Evolutionary conservation across 2,888 invertebrate genomes (phyloP), one percentile per base, ranked within the genome.

Genomic region (Melanostoma scalare): DNA sequence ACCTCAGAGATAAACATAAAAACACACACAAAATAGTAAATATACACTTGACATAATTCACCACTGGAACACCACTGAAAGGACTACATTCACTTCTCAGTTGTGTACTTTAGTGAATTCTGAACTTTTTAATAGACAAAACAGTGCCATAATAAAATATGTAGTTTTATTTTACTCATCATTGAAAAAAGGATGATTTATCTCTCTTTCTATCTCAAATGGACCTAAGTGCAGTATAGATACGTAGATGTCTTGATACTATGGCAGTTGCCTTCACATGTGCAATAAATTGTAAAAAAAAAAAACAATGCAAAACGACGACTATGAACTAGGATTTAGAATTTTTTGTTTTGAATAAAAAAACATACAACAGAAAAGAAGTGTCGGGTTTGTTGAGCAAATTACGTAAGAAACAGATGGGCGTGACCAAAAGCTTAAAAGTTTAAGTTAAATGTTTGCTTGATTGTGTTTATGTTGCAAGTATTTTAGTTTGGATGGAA

Each of bases 401-500:
- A 9, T 33, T 38, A 9, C 8, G n/a, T 20, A 35, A 58, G 38
- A 69, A 56, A 2, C 40, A 55, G 74, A 78, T 84, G 84, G 74
- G 84, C 78, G 84, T 84, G 84, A 84, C 84, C 84, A 84, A 78
- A 75, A 84, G 77, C 78, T 78, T 84, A 71, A 42, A 46, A 58
- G 52, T 73, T 44, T 78, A 75, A 84, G 84, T 78, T 65, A 52
- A 20, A 52, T 48, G 58, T 78, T 82, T 78, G 84, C 84, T 84
- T 84, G 63, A 35, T 58, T 61, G n/a, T 71, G 71, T 84, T 78
- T 65, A 46, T 78, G 69, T 78, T 78, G 56, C 55, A 55, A 76
- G 53, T 38, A 50, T 61, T 30, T 48, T 1, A 63, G 50, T 35
- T 80, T 74, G 69, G 35, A 5, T 9, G 67, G 33, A 10, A 55